These are phyloP conservation scores for Spea bombifrons DNA, from an alignment of 2,113 vertebrate species.

Conservation along the genomic window DNA sequence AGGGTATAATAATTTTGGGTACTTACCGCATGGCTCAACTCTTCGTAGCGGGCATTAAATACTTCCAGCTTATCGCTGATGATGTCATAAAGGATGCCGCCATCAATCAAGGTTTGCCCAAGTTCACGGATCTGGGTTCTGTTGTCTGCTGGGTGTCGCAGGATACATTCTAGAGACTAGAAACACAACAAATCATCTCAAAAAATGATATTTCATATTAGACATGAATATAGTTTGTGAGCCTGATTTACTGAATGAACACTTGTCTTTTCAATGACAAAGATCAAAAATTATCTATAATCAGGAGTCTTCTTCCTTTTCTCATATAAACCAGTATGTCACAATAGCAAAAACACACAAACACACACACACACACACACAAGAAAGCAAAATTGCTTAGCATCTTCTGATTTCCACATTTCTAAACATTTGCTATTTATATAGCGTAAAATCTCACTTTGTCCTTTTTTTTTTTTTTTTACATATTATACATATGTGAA, in stretches of 20 bases:
- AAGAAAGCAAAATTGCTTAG: no score
- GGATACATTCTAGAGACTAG: slow-evolving; percentile 84
- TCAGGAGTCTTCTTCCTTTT: neutral
- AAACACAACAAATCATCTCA: neutral
- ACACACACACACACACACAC: no score
- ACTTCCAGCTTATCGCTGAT: slow-evolving; percentile 92
- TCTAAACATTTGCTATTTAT: no score
- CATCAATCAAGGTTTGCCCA: slow-evolving; percentile 95
- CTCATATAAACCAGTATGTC: no score
- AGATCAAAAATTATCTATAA: neutral
- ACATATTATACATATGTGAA: no score
- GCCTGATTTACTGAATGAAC: neutral
- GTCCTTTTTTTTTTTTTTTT: no score
- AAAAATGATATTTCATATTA: neutral
- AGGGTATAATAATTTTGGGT: slow-evolving; percentile 8
- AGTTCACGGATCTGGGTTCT: slow-evolving; percentile 95
- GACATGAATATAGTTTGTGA: neutral
- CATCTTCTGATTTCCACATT: no score
- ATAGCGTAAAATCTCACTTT: no score
- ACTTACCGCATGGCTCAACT: slow-evolving; percentile 85
- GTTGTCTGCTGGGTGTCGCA: slow-evolving; percentile 93
- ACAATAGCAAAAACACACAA: no score
- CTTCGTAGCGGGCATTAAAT: slow-evolving; percentile 87
- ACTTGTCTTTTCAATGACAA: no score
- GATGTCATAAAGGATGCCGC: slow-evolving; percentile 93